phyloP scores from a whole-genome alignment of 2,797 vertebrate species.

The Bradypodion ventrale region DNA sequence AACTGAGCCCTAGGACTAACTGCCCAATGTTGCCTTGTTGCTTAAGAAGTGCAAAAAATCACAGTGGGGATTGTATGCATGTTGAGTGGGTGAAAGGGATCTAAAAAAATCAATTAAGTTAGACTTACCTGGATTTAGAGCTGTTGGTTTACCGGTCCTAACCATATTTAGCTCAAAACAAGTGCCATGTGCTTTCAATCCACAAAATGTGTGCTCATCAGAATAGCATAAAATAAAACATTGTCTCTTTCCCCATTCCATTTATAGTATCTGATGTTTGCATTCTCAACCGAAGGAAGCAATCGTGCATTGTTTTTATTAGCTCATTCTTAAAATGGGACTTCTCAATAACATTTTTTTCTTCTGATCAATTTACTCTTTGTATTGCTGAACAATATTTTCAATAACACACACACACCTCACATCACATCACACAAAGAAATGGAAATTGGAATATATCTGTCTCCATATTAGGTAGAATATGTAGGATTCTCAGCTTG shows the following conservation, averaged over 20 bases:
- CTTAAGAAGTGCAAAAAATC: conserved; percentile 15
- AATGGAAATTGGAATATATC: neutral
- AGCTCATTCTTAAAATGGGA: neutral
- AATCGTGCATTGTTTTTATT: neutral
- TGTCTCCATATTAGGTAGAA: neutral
- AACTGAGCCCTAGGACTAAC: conserved; percentile 22
- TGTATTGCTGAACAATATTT: neutral
- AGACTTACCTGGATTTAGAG: neutral
- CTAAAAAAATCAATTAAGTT: neutral
- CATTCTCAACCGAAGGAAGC: no score
- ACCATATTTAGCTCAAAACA: neutral
- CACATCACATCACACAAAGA: neutral
- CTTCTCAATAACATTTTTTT: neutral
- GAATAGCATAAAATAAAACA: no score
- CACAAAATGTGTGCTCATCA: neutral
- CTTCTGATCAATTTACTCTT: neutral
- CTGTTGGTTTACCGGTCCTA: neutral
- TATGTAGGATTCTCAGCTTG: neutral
- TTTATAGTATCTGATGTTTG: neutral
- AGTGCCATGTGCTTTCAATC: neutral
- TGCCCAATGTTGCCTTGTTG: conserved; percentile 2
- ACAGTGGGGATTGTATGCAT: conserved; percentile 6
- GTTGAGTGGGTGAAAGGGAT: neutral
- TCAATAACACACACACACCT: neutral
- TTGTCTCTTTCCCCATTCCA: neutral